Evolutionary conservation across 1,140 invertebrate species (phyloP).

Genomic region (Magallana angulata): DNA sequence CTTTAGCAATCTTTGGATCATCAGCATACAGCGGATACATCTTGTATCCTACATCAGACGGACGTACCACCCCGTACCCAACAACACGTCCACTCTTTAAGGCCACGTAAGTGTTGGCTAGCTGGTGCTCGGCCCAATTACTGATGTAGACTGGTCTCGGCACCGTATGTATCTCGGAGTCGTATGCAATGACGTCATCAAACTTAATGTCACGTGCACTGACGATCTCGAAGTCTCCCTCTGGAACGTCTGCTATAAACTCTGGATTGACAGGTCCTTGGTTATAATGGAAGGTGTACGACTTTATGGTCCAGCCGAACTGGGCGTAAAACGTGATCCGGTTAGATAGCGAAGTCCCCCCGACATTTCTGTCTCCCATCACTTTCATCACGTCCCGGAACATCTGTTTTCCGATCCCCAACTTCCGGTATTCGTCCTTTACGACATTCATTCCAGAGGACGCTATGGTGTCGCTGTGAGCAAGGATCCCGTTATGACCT

Average conservation of each 20-base stretch:
- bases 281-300: conserved; percentile 66
- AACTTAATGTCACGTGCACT: conserved; percentile 58
- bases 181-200: conserved; percentile 63
- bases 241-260: conserved; percentile 50
- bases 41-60: conserved; percentile 60
- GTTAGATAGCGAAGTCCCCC: conserved; percentile 64
- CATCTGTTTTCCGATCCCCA: conserved; percentile 60
- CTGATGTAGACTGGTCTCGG: conserved; percentile 61
- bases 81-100: conserved; percentile 59
- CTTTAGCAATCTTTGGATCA: conserved; percentile 55
- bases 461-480: conserved; percentile 58
- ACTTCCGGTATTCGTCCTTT: conserved; percentile 62
- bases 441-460: conserved; percentile 70
- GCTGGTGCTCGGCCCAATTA: conserved; percentile 60
- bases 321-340: conserved; percentile 65
- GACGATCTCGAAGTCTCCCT: conserved; percentile 61
- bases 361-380: conserved; percentile 64
- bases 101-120: conserved; percentile 59
- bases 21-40: conserved; percentile 66
- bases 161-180: conserved; percentile 63
- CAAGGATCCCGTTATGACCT: conserved; percentile 66
- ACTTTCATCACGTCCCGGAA: conserved; percentile 64
- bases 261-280: conserved; percentile 62
- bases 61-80: conserved; percentile 63
- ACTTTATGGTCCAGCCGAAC: conserved; percentile 67